Conservation (phyloP, 2,797 vertebrate species). For the Lagocephalus sceleratus region DNA sequence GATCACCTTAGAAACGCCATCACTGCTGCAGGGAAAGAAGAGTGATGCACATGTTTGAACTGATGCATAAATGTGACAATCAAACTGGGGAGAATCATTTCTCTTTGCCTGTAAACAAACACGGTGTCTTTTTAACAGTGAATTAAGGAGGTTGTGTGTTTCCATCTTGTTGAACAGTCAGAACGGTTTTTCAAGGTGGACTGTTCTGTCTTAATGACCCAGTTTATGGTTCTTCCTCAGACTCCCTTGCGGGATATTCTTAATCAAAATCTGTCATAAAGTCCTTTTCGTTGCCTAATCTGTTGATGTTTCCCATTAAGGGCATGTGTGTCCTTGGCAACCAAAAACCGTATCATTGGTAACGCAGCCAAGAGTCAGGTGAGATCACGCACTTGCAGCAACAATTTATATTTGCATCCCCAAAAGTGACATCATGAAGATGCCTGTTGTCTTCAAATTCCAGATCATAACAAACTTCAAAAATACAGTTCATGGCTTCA, state of each 20-base stretch:
- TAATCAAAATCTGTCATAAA: conserved; percentile 34
- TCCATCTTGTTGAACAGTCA: background rate
- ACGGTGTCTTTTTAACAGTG: background rate
- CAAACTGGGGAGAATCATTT: no score
- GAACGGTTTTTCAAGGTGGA: conserved; percentile 44
- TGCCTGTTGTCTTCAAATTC: conserved; percentile 21
- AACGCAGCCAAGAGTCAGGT: conserved; percentile 95
- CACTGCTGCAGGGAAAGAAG: conserved; percentile 23
- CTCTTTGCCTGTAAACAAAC: no score
- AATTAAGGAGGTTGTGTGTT: conserved; percentile 2
- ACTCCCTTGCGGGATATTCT: conserved; percentile 46
- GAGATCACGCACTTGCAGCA: conserved; percentile 32
- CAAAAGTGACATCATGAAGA: background rate
- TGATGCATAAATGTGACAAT: background rate
- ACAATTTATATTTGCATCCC: no score
- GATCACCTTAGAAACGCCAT: background rate
- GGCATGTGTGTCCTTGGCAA: conserved; percentile 90
- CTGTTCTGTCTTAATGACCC: conserved; percentile 48
- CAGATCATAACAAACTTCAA: conserved; percentile 92
- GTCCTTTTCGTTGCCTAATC: conserved; percentile 33
- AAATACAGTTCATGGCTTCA: conserved; percentile 92
- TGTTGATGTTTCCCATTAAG: conserved; percentile 64
- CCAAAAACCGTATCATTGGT: conserved; percentile 92
- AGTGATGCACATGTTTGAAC: conserved; percentile 38
- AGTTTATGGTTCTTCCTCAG: conserved; percentile 45